Conservation (phyloP, 1,140 invertebrate genomes). For the Drosophila bifasciata region DNA sequence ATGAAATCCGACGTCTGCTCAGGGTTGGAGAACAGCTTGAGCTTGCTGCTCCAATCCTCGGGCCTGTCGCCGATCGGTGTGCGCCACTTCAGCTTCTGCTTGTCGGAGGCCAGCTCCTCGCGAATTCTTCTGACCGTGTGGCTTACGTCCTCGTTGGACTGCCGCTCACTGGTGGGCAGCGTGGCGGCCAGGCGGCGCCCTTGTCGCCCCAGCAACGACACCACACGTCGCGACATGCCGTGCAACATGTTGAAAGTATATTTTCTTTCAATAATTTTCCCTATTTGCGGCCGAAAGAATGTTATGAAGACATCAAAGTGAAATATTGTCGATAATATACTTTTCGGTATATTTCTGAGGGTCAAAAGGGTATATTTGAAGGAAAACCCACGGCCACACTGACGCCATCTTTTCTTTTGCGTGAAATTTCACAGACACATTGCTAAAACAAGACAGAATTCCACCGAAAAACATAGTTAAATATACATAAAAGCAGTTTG, state of each 20-base stretch:
- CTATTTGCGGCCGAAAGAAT: neutral
- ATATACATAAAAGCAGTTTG: constrained; percentile 43
- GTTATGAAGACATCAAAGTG: too few relatives aligned
- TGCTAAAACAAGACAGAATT: constrained; percentile 55
- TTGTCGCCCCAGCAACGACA: neutral
- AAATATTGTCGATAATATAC: too few relatives aligned
- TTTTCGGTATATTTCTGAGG: too few relatives aligned
- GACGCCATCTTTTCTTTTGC: constrained; percentile 68
- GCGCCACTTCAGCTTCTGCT: constrained; percentile 84
- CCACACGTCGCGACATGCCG: constrained; percentile 6
- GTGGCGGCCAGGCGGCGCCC: constrained; percentile 18
- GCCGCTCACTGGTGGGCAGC: constrained; percentile 32
- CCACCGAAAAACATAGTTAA: constrained; percentile 55
- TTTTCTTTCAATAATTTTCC: neutral
- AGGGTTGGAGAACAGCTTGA: constrained; percentile 84
- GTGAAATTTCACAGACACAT: constrained; percentile 40
- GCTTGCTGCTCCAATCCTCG: constrained; percentile 83
- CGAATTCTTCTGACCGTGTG: constrained; percentile 67
- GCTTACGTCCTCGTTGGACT: constrained; percentile 48
- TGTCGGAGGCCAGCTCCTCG: constrained; percentile 71
- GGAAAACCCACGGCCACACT: neutral
- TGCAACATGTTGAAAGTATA: constrained; percentile 11
- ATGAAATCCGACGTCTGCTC: constrained; percentile 83
- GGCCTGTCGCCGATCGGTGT: constrained; percentile 83
- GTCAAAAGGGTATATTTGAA: too few relatives aligned